These are phyloP conservation scores for Gisinianus flammeolus DNA, from an alignment of 2,888 invertebrate species.

Conservation along the genomic window DNA sequence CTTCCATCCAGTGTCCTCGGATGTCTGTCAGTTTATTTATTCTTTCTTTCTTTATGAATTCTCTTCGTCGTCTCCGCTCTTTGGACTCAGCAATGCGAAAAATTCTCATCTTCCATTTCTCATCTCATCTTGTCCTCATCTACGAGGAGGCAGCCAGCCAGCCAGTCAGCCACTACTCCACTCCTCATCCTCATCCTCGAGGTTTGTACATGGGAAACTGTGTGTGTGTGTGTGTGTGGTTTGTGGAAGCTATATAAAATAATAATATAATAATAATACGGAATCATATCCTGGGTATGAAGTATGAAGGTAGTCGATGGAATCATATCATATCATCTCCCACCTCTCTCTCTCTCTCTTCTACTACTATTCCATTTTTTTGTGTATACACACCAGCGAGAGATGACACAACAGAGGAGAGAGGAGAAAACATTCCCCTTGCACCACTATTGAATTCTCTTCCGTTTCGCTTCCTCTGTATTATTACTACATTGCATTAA, in stretches of 20 bases:
- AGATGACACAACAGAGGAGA: background rate
- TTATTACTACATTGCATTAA: conserved; percentile 26
- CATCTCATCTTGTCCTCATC: conserved; percentile 34
- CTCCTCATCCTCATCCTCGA: background rate
- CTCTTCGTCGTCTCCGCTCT: conserved; percentile 41
- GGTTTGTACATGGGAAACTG: background rate
- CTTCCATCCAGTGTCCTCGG: conserved; percentile 5
- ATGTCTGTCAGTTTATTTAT: conserved; percentile 51
- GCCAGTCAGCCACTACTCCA: too few species aligned
- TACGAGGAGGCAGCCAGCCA: background rate
- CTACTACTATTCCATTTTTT: too few species aligned
- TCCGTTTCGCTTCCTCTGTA: conserved; percentile 16
- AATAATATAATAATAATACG: background rate
- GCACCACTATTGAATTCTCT: conserved; percentile 31
- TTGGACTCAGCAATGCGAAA: conserved; percentile 54
- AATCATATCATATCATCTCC: background rate
- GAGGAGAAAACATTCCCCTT: conserved; percentile 26
- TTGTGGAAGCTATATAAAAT: background rate
- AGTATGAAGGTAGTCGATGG: background rate
- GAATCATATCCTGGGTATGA: background rate
- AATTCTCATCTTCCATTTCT: conserved; percentile 49
- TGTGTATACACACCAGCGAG: too few species aligned
- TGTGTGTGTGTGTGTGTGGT: too few species aligned
- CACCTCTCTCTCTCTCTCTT: background rate
- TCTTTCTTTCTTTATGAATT: conserved; percentile 55